Evolutionary conservation across 2,113 vertebrate genomes (phyloP).

Genomic region (Macrotis lagotis): DNA sequence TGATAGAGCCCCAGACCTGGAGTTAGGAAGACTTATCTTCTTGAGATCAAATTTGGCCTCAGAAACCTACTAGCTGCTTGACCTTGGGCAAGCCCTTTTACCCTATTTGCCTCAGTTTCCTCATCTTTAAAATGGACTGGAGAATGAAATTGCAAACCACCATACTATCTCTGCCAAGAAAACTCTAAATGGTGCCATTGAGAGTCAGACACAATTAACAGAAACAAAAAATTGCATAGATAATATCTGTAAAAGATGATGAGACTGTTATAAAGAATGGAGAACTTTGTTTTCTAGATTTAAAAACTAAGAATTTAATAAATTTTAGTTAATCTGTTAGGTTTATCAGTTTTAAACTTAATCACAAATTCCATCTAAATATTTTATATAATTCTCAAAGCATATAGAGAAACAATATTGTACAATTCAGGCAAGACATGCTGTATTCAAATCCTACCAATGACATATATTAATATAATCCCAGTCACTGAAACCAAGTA

Average conservation of each 20-base stretch:
- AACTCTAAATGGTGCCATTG: not conserved
- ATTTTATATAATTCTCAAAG: not conserved
- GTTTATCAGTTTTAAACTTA: not conserved
- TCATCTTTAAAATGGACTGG: not conserved
- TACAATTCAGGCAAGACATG: not conserved
- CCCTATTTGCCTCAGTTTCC: not conserved
- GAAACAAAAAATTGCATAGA: not conserved
- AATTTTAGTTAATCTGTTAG: not conserved
- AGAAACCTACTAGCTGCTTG: not conserved
- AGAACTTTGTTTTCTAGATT: conserved; percentile 3
- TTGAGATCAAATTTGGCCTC: not conserved
- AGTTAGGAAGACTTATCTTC: not conserved
- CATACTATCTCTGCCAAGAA: not conserved
- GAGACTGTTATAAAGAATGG: not conserved
- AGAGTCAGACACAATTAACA: not conserved
- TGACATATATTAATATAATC: not conserved
- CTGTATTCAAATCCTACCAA: not conserved
- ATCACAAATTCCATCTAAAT: not conserved
- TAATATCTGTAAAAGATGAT: not conserved
- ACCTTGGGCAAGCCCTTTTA: not conserved
- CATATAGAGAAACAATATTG: not conserved
- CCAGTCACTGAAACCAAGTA: not conserved
- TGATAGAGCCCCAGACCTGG: not conserved
- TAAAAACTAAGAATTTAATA: conserved; percentile 19
- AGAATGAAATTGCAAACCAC: not conserved